Evolutionary conservation across 2,113 vertebrate species (phyloP).

Genomic region (Zosterops japonicus): DNA sequence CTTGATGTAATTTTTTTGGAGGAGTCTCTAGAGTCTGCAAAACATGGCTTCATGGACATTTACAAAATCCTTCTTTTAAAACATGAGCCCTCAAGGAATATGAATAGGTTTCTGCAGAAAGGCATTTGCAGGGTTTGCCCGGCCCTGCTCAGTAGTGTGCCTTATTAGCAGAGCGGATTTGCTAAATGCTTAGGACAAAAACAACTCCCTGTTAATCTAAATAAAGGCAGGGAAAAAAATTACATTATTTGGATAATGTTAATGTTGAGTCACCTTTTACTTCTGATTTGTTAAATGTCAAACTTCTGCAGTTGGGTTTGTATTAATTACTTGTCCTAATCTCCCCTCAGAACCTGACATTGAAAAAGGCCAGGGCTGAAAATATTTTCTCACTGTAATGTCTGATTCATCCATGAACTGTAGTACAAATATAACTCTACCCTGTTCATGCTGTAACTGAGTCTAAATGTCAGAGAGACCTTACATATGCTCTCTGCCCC

Average conservation of each 20-base stretch:
- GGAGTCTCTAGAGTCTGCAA: background rate
- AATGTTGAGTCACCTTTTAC: constrained; percentile 10
- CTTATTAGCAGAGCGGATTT: background rate
- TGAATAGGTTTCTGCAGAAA: background rate
- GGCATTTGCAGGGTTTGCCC: background rate
- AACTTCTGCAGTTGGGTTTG: background rate
- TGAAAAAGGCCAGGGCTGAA: constrained; percentile 26
- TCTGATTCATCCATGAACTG: constrained; percentile 12
- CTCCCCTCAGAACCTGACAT: background rate
- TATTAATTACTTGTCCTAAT: constrained; percentile 33
- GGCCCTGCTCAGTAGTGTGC: background rate
- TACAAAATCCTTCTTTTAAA: background rate
- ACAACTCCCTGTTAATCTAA: background rate
- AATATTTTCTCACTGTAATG: constrained; percentile 9
- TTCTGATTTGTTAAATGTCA: constrained; percentile 40
- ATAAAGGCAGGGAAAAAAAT: background rate
- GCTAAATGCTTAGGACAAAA: background rate
- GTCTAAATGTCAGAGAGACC: constrained; percentile 19
- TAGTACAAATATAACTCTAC: background rate
- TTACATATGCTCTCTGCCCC: background rate
- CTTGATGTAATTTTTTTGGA: background rate
- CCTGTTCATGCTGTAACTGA: background rate
- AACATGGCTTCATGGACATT: background rate
- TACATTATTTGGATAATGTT: background rate
- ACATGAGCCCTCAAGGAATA: background rate